Conservation (phyloP, 2,113 vertebrate genomes). For the Mohoua ochrocephala region DNA sequence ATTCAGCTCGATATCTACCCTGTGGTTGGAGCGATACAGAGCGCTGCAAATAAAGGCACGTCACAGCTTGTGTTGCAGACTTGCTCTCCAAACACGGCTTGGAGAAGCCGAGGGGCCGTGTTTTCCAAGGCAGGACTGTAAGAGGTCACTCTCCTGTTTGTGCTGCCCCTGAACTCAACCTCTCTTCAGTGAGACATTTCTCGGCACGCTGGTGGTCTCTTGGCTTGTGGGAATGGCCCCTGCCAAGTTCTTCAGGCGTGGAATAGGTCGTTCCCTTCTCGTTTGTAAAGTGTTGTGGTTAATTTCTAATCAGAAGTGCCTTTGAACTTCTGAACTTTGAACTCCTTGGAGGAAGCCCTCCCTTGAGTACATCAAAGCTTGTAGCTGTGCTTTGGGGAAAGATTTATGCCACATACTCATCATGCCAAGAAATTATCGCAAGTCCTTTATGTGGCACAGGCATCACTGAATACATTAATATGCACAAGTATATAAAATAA, state of each 20-base stretch:
- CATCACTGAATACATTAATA: neutral
- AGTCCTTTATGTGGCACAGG: neutral
- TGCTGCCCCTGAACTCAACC: neutral
- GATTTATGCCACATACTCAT: neutral
- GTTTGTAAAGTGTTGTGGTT: neutral
- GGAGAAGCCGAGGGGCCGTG: neutral
- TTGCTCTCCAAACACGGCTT: neutral
- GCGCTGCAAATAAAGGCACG: neutral
- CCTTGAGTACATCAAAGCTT: neutral
- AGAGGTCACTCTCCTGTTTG: neutral
- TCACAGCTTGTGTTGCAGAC: neutral
- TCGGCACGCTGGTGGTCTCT: fast-evolving
- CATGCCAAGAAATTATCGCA: neutral
- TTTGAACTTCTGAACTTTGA: slow-evolving; percentile 58
- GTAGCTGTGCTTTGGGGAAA: neutral
- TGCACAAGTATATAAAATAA: neutral
- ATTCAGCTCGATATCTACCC: neutral
- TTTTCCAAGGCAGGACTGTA: neutral
- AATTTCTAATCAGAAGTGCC: slow-evolving; percentile 54
- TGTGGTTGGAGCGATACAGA: fast-evolving
- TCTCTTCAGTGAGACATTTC: neutral
- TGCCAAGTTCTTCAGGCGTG: neutral
- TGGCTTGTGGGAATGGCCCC: neutral
- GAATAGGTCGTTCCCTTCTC: neutral
- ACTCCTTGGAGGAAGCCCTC: neutral